Base-by-base conservation (phyloP, 2,888 invertebrate genomes). In the Coleophora deauratella region DNA sequence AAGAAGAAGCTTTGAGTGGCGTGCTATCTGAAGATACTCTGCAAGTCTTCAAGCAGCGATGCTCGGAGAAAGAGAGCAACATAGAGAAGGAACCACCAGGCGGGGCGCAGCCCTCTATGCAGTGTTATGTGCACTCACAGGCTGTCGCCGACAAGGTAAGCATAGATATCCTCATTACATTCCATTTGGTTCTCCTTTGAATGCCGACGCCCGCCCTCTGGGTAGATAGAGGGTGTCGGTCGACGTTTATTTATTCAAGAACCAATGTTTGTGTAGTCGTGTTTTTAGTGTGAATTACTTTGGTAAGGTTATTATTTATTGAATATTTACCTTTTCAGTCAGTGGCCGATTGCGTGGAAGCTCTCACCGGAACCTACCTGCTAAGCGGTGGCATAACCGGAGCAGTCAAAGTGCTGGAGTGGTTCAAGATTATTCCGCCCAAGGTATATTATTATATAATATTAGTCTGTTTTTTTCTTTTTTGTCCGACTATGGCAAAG, bases 261-360 rank as follows among this genome's bases (percentile, higher is more conserved):
- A 9, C 28, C 28, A 28, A n/a, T n/a, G n/a, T n/a, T n/a, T n/a
- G n/a, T n/a, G n/a, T n/a, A n/a, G n/a, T n/a, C n/a, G n/a, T n/a
- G n/a, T n/a, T n/a, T n/a, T n/a, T n/a, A n/a, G n/a, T 7, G 10
- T 10, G 31, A 1, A 31, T 1, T 9, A 7, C 2, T 4, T 2
- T 7, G 2, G 9, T 31, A n/a, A n/a, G n/a, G n/a, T n/a, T n/a
- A n/a, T n/a, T n/a, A n/a, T n/a, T n/a, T n/a, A n/a, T n/a, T n/a
- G n/a, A n/a, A n/a, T n/a, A n/a, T n/a, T n/a, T n/a, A n/a, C n/a
- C n/a, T n/a, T 73, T 71, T 40, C 61, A 86, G 86, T 62, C 71
- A 0, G 65, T 86, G 3, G 93, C 97, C 0, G 97, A 98, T 73
- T 88, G 90, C 46, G 91, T 96, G 1, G 97, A 98, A 75, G 93